Percentiles rank a stretch among this genome's conserved stretches.
Conservation (phyloP, 2,797 vertebrate species). For the Helostoma temminkii region DNA sequence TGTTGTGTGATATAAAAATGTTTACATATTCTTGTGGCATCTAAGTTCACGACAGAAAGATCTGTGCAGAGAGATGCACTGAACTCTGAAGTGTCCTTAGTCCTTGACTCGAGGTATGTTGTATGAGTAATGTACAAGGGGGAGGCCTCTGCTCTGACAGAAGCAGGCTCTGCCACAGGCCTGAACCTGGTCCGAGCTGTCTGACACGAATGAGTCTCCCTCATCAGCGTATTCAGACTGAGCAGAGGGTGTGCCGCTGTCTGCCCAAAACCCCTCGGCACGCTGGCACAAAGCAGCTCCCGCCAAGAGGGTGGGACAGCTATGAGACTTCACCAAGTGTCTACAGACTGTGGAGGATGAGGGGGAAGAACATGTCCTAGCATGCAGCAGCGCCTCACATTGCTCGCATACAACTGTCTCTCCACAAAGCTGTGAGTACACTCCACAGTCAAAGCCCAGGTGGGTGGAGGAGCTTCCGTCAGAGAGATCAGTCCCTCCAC, state of each 20-base stretch:
- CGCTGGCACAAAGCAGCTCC: constrained; percentile 81
- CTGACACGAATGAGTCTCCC: constrained; percentile 96
- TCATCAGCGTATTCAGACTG: constrained; percentile 96
- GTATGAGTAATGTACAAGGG: constrained; percentile 94
- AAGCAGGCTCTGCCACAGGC: constrained; percentile 96
- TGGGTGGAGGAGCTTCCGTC: constrained; percentile 82
- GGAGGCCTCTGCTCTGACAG: constrained; percentile 95
- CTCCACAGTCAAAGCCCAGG: constrained; percentile 90
- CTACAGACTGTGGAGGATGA: constrained; percentile 88
- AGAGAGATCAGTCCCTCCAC: constrained; percentile 76
- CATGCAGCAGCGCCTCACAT: constrained; percentile 89
- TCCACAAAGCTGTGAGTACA: constrained; percentile 89
- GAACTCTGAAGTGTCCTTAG: constrained; percentile 73
- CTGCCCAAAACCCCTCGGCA: constrained; percentile 90
- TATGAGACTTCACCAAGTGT: constrained; percentile 97
- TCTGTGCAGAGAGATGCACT: constrained; percentile 38
- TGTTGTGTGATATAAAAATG: constrained; percentile 55
- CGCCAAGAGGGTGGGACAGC: constrained; percentile 89
- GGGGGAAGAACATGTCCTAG: constrained; percentile 85
- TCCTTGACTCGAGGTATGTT: constrained; percentile 93
- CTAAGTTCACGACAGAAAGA: constrained; percentile 59
- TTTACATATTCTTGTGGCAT: constrained; percentile 54
- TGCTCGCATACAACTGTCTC: constrained; percentile 89
- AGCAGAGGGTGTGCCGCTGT: constrained; percentile 91
- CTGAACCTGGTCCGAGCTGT: constrained; percentile 98